phyloP scores from a whole-genome alignment of 2,888 invertebrate genomes.

The Ichneumoninae sp. region DNA sequence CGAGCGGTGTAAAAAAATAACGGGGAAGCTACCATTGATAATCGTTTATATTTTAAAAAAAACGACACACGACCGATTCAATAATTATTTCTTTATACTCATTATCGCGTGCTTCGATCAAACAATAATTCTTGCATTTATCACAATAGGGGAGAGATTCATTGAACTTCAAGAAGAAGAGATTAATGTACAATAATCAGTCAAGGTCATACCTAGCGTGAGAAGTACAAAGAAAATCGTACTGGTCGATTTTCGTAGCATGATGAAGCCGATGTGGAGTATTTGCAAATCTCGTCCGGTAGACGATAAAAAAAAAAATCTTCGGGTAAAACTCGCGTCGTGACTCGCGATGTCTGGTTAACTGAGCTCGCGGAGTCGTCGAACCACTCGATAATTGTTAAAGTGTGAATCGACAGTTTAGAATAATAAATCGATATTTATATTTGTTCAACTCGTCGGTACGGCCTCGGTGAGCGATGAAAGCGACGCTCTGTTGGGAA shows the following conservation, averaged over 20 bases:
- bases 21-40: not conserved
- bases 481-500: not conserved
- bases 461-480: not conserved
- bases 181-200: conserved; percentile 3
- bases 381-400: conserved; percentile 2
- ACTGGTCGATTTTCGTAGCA: conserved; percentile 70
- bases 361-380: not conserved
- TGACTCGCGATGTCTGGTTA: not conserved
- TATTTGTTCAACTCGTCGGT: not conserved
- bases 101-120: not conserved
- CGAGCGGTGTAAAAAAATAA: not conserved
- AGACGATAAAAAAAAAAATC: conserved; percentile 21
- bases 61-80: not conserved
- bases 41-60: not conserved
- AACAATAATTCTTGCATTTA: too few species aligned
- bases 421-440: not conserved
- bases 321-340: not conserved
- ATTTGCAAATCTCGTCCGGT: conserved; percentile 11
- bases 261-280: conserved; percentile 62
- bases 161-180: not conserved
- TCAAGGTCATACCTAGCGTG: conserved; percentile 72
- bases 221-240: conserved; percentile 69
- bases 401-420: not conserved
- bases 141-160: not conserved
- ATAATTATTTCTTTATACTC: not conserved